Evolutionary conservation across 2,888 invertebrate genomes (phyloP), one percentile per base, ranked within the genome.

Genomic region (Leptinotarsa juncta): DNA sequence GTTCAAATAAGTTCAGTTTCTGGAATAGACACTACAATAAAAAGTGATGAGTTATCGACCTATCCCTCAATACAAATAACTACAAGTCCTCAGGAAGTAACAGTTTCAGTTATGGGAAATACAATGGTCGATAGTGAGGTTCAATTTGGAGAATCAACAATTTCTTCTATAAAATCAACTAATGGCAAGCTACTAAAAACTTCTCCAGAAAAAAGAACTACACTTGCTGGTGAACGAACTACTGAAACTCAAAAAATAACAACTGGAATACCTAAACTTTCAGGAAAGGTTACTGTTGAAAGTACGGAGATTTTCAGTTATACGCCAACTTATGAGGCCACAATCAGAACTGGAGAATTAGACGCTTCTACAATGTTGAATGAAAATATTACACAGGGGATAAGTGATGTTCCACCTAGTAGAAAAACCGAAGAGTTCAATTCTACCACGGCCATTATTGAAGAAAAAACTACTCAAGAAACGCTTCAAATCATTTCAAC

Each of bases 161-260:
- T 57, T 67, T n/a, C 26, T 66, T 73, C 68, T 23, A 68, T 50
- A 49, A 62, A 55, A 49, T n/a, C 67, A n/a, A 65, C 68, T 60
- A 60, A 23, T 68, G 68, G 20, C 32, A 7, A 32, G 32, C 32
- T 32, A 32, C 10, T 10, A 32, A 10, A 7, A 32, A 32, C 32
- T 32, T 32, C 32, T 32, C 10, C 32, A 10, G 32, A 32, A 32
- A 32, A 32, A 10, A 10, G 7, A 32, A 32, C 32, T 32, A 32
- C 32, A 32, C 32, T 32, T 32, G 7, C 32, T 32, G 32, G 32
- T 32, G 78, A 74, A 67, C 68, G 75, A 15, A 78, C 76, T 60
- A 72, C 74, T 26, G 75, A 76, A 69, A 76, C 77, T 16, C 78
- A 78, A 32, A 51, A 16, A 32, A 71, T 78, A 62, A 74, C 75